Evolutionary conservation across 2,113 vertebrate genomes (phyloP).

Genomic region (Alethe diademata): DNA sequence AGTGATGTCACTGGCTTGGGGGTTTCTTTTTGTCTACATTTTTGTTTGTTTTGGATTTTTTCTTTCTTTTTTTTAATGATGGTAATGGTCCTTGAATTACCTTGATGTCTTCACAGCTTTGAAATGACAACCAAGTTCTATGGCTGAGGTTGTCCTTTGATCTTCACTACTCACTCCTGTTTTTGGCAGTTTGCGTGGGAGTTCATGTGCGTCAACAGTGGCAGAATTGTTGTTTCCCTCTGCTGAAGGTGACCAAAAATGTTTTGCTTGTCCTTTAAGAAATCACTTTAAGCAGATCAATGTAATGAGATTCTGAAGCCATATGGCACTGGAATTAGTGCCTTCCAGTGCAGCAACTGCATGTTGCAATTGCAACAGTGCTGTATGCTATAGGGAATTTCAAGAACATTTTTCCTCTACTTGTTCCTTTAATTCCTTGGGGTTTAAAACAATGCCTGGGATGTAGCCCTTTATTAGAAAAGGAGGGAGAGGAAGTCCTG

Average conservation of each 20-base stretch:
- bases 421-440: background rate
- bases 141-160: background rate
- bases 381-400: background rate
- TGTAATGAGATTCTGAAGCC: slow-evolving; percentile 67
- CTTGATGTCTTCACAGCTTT: background rate
- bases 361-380: background rate
- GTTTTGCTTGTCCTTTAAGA: background rate
- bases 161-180: background rate
- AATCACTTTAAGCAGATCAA: slow-evolving; percentile 56
- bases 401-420: background rate
- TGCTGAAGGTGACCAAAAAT: slow-evolving; percentile 31
- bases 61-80: background rate
- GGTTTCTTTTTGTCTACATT: background rate
- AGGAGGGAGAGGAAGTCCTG: background rate
- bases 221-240: background rate
- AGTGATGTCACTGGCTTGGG: background rate
- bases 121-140: background rate
- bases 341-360: background rate
- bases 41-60: background rate
- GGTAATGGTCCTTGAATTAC: background rate
- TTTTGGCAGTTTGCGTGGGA: background rate
- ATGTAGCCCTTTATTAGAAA: slow-evolving; percentile 5
- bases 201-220: background rate
- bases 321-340: slow-evolving; percentile 59
- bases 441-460: background rate